Evolutionary conservation across 2,888 invertebrate genomes (phyloP), one percentile per base, ranked within the genome.

Genomic region (Drosophila algonquin): DNA sequence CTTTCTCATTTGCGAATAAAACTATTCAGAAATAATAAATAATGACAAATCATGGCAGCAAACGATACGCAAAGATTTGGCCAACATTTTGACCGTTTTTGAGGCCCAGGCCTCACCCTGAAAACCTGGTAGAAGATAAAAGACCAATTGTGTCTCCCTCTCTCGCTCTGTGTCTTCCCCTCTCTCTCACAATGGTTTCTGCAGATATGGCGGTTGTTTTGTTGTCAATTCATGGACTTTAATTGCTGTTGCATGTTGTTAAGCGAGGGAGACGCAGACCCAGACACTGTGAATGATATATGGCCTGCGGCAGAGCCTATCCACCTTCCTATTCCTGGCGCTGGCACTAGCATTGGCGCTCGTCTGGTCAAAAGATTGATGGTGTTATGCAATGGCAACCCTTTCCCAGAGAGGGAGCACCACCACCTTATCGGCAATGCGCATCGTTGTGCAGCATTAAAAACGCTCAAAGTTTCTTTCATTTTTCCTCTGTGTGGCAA

Each of bases 301-400:
- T 81, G 71, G 85, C 81, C 80, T 82, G 82, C 81, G 71, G 87
- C 85, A 85, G 71, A 73, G 56, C 53, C 57, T 72, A 68, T 53
- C 55, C 63, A 40, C 40, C 40, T 40, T 40, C 40, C 40, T 14
- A 40, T 64, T 62, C 59, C 57, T 40, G 51, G 52, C 52, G 30
- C 27, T 27, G 18, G 35, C 46, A 16, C 27, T 47, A 18, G 18
- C 18, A 18, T 18, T 18, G 40, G 40, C 40, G 40, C 40, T 45
- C 48, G 87, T 79, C 85, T 84, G 81, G 81, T 81, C 79, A 81
- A 87, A 82, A 85, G 81, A 82, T 82, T 82, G 81, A 82, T 82
- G 81, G 81, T 82, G 79, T 82, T 82, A 82, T 82, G 81, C 87
- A 82, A 82, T 87, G 40, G 40, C 40, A 72, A 82, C 87, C 81